Conservation (phyloP, 92 coral and sea anemone genomes). For the Paragorgia papillata region DNA sequence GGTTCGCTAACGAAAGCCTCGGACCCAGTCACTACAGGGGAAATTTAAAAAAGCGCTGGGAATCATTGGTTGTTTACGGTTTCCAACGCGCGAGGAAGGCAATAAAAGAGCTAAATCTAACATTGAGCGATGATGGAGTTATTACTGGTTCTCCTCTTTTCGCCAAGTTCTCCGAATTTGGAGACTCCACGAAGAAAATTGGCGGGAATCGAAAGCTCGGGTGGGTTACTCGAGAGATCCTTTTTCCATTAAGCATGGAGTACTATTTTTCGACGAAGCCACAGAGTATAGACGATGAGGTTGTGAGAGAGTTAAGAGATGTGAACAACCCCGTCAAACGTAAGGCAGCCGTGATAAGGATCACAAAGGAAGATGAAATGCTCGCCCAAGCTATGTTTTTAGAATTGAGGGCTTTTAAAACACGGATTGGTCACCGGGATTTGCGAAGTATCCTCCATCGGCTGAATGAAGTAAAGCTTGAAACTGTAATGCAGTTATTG, state of each 20-base stretch:
- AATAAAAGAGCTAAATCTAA: conserved; percentile 12
- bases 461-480: conserved; percentile 7
- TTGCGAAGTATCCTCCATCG: neutral
- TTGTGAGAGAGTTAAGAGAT: conserved; percentile 2
- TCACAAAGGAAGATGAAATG: neutral
- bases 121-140: neutral
- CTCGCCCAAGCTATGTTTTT: neutral
- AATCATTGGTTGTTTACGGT: conserved; percentile 21
- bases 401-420: neutral
- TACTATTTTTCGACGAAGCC: conserved; percentile 20
- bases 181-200: neutral
- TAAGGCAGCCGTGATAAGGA: conserved; percentile 1
- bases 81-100: conserved; percentile 1
- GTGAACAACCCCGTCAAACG: conserved; percentile 8
- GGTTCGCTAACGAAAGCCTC: conserved; percentile 57
- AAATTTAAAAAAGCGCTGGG: conserved; percentile 49
- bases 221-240: conserved; percentile 1
- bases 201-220: conserved; percentile 26
- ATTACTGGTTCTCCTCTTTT: conserved; percentile 29
- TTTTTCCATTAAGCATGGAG: conserved; percentile 9
- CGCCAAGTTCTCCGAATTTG: conserved; percentile 23
- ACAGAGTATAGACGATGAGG: neutral
- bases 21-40: conserved; percentile 33
- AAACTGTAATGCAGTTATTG: conserved; percentile 12
- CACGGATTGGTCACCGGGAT: neutral